Base-by-base conservation (phyloP, 35 echinoderm and acorn worm species). In the Lytechinus variegatus region DNA sequence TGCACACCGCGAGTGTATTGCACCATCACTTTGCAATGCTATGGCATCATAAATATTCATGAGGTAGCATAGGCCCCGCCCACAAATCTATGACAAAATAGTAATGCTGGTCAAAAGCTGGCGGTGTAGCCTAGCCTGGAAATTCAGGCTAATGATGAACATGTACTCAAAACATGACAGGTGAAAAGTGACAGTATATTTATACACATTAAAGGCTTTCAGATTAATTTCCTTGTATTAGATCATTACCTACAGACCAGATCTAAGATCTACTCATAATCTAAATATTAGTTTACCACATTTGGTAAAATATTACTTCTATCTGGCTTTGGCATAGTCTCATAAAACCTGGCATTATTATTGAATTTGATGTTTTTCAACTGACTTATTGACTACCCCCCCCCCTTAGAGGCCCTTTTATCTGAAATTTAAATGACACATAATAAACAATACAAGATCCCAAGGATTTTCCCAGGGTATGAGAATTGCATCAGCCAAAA, bases 31-130 rank as follows among this genome's bases (percentile, higher is more conserved):
- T 57, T n/a, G 92, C 92, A 93, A 93, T 57, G 53, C 52, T 33
- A 90, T 33, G 29, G 16, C 53, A 28, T 27, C 92, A 93, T 93
- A 13, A 93, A 93, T 93, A 93, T 93, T 93, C 92, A 93, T 57
- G n/a, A 57, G 92, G 21, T n/a, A 44, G 33, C 33, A 44, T 52
- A 90, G 16, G 88, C 88, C 52, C 88, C 88, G 27, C 88, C 88
- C 88, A 90, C 27, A 90, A 90, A 52, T 79, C 66, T 79, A n/a
- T 79, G 66, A 24, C 66, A 79, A 7, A 1, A 44, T 44, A 8
- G 66, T 24, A 7, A 24, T 79, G 66, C 3, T 7, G 66, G 66
- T 79, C 66, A 79, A 79, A 6, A 44, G 33, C 33, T 44, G 33
- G 2, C 33, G 0, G 33, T 44, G 33, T 44, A 2, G 33, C 33